These are phyloP conservation scores for Lasioglossum leucozonium DNA, from an alignment of 2,888 invertebrate genomes.

Conservation along the genomic window DNA sequence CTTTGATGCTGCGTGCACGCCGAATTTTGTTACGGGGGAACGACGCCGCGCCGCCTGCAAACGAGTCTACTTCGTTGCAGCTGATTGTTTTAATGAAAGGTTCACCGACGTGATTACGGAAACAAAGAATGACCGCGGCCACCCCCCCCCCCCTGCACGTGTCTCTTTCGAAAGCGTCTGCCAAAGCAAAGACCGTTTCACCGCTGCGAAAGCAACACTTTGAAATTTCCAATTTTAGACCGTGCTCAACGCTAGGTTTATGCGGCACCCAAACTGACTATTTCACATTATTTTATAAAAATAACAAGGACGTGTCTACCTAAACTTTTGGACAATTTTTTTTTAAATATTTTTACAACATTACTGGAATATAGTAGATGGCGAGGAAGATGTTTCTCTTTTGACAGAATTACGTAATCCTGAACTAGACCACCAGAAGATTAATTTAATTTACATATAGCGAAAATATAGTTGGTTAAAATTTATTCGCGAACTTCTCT, in stretches of 20 bases:
- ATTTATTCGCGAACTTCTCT: neutral
- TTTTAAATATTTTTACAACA: no score
- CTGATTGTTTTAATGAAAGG: constrained; percentile 26
- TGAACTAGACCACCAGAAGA: neutral
- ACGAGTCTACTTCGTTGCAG: neutral
- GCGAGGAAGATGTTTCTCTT: neutral
- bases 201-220: neutral
- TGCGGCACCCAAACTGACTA: neutral
- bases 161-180: neutral
- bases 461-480: neutral
- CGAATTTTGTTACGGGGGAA: constrained; percentile 11
- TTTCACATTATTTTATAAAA: no score
- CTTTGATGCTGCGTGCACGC: constrained; percentile 18
- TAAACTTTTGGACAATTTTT: no score
- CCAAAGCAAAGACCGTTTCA: neutral
- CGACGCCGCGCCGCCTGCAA: neutral
- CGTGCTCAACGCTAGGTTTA: neutral
- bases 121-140: neutral
- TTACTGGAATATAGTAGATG: no score
- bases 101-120: neutral
- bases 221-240: neutral
- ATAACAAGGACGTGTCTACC: no score
- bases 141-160: no score
- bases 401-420: neutral
- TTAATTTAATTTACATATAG: neutral